Evolutionary conservation across 2,888 invertebrate species (phyloP), one percentile per base, ranked within the genome.

Genomic region (Acanthosepion esculentum): DNA sequence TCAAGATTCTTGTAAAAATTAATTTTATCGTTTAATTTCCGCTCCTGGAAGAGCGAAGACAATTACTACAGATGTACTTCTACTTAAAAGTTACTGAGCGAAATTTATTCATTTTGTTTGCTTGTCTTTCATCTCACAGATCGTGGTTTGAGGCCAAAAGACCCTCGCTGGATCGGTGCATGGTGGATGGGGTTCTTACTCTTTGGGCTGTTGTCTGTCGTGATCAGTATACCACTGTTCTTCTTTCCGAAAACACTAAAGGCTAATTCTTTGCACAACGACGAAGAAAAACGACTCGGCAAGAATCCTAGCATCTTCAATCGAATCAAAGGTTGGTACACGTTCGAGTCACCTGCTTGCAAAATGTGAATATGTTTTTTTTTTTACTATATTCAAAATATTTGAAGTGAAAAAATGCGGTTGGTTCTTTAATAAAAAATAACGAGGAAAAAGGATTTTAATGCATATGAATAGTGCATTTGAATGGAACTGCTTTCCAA

Each of bases 91-190:
- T 55, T 20, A 55, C 55, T 18, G 4, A 55, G 20, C 55, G 23
- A 6, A 59, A 59, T 59, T 59, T 20, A 20, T 59, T 59, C 1
- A 59, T 59, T 59, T 78, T n/a, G n/a, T n/a, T 78, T 78, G 15
- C 33, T n/a, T n/a, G 4, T n/a, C n/a, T n/a, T 78, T n/a, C 10
- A 59, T 59, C 92, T 91, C 55, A 33, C 59, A 94, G 94, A 94
- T 92, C 26, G 33, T 29, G 59, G 59, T n/a, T 26, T 94, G 55
- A 41, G 12, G 41, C 91, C 94, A 10, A 94, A 91, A n/a, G 94
- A 94, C 29, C 94, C 94, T 26, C 33, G 94, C 10, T 94, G 94
- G 94, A 91, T 94, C 18, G 94, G 94, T 23, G 91, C 91, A 26
- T 94, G 94, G 94, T 94, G 94, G 94, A 50, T 94, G 41, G 94